Evolutionary conservation across 2,888 invertebrate genomes (phyloP), one percentile per base, ranked within the genome.

Genomic region (Pollenia griseotomentosa): DNA sequence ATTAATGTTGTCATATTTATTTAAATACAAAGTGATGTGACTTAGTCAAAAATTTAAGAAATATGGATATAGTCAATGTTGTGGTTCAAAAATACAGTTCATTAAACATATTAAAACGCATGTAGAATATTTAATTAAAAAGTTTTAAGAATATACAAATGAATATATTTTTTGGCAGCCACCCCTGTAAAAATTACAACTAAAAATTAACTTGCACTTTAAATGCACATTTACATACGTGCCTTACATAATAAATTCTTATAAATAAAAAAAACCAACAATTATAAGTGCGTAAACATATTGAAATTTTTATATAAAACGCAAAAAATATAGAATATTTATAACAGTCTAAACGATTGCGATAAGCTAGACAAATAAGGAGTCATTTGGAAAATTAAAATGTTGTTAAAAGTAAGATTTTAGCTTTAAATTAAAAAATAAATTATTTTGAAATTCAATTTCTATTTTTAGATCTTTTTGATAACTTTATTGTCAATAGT

Each of bases 401-500:
- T 84, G 84, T 51, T 79, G 48, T 66, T 79, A 10, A 86, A 86
- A 42, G 88, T 85, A 80, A 73, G 66, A 66, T 42, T 63, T 68
- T 70, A 16, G 2, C 33, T 42, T n/a, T n/a, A 66, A 48, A 42
- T 44, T 63, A 23, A n/a, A 14, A 71, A 4, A 57, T 44, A 14
- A 42, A 53, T 42, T 11, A 65, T 14, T 12, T 44, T 44, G 48
- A 33, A 40, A 19, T 57, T 59, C 2, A n/a, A 40, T 44, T 66
- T 68, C 14, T 55, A 44, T 23, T 63, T 63, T 51, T 61, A 91
- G 91, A 33, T 90, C 33, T 19, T 90, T n/a, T 70, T 88, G 61
- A 46, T 90, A 2, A 57, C 75, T 33, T 46, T 88, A 14, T 59
- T 90, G 19, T 55, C 44, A 10, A 48, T 90, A 33, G 86, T 65